phyloP scores from a whole-genome alignment of 1,140 invertebrate species.

The Saccostrea glomerata region DNA sequence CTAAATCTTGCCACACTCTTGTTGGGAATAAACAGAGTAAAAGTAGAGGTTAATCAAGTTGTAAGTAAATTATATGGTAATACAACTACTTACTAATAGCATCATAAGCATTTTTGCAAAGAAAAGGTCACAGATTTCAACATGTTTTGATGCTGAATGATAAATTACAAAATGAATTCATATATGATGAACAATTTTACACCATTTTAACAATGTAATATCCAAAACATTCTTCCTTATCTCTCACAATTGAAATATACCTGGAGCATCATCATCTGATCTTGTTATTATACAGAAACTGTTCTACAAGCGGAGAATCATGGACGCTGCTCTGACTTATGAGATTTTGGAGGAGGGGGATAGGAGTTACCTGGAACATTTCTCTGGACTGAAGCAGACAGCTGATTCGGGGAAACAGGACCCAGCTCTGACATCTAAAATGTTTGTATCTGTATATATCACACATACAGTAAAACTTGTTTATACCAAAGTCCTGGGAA shows the following conservation, averaged over 20 bases:
- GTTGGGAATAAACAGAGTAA: background rate
- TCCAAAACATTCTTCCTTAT: too few relatives aligned
- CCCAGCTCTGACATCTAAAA: background rate
- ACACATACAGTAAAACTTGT: too few relatives aligned
- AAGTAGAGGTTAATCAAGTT: background rate
- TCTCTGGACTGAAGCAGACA: background rate
- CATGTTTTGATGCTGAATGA: too few relatives aligned
- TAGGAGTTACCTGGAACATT: conserved; percentile 15
- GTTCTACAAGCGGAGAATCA: background rate
- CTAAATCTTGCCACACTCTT: background rate
- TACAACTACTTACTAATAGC: too few relatives aligned
- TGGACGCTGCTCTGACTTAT: background rate
- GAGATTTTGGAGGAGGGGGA: background rate
- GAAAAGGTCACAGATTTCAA: too few relatives aligned
- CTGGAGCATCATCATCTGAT: too few relatives aligned
- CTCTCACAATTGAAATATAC: too few relatives aligned
- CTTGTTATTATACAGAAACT: background rate
- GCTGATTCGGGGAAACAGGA: background rate
- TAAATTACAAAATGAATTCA: too few relatives aligned
- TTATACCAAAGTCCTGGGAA: too few relatives aligned
- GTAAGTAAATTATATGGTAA: background rate
- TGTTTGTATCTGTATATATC: background rate
- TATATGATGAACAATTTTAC: too few relatives aligned
- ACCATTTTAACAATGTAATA: too few relatives aligned
- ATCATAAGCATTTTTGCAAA: too few relatives aligned